Evolutionary conservation across 2,113 vertebrate species (phyloP).

Genomic region (Fregata magnificens): DNA sequence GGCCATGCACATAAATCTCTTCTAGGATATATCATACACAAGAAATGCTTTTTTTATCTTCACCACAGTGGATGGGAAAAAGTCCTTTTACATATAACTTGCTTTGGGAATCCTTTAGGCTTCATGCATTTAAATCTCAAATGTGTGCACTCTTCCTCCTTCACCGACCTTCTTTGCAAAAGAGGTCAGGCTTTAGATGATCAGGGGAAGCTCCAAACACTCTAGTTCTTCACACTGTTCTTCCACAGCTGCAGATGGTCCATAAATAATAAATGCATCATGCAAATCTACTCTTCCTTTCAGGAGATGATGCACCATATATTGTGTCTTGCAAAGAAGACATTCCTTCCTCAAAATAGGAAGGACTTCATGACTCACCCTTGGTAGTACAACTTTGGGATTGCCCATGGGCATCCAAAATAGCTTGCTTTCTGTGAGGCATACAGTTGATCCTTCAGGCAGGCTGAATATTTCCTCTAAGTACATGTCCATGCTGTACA

Average conservation of each 20-base stretch:
- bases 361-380: not conserved
- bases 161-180: not conserved
- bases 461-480: not conserved
- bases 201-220: not conserved
- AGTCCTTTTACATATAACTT: not conserved
- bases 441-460: not conserved
- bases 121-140: conserved; percentile 14
- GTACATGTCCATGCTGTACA: not conserved
- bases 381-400: not conserved
- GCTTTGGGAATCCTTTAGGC: not conserved
- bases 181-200: not conserved
- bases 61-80: not conserved
- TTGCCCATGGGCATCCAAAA: not conserved
- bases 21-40: not conserved
- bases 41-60: not conserved
- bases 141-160: not conserved
- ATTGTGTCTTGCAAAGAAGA: not conserved
- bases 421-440: not conserved
- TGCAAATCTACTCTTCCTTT: not conserved
- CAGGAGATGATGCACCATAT: not conserved
- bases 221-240: not conserved
- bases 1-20: not conserved
- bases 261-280: not conserved
- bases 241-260: not conserved
- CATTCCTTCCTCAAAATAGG: not conserved